These are phyloP conservation scores for Eurytoma adleriae DNA, from an alignment of 2,888 invertebrate genomes.

Conservation along the genomic window DNA sequence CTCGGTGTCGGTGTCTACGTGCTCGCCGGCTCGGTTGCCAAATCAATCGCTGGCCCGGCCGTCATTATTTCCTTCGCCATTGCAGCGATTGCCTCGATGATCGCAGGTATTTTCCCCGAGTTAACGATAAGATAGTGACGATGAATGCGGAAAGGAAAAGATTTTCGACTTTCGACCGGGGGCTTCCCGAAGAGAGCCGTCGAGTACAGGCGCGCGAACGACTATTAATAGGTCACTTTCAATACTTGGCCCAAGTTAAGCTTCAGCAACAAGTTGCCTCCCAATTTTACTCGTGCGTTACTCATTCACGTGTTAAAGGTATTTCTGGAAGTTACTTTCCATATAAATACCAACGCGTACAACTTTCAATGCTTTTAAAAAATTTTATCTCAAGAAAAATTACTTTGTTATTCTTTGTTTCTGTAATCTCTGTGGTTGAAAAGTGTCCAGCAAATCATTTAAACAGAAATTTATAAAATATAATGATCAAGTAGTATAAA, in stretches of 20 bases:
- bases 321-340: too few relatives aligned
- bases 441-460: too few relatives aligned
- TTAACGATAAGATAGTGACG: not conserved
- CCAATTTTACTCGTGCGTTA: not conserved
- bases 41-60: slow-evolving; percentile 89
- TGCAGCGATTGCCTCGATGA: slow-evolving; percentile 92
- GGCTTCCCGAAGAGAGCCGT: not conserved
- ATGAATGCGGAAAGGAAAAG: not conserved
- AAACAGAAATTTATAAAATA: too few relatives aligned
- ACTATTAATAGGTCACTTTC: slow-evolving; percentile 20
- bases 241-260: slow-evolving; percentile 19
- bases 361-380: too few relatives aligned
- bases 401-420: too few relatives aligned
- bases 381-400: too few relatives aligned
- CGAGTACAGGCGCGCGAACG: not conserved
- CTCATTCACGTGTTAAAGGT: too few relatives aligned
- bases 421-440: too few relatives aligned
- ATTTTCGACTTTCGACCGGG: not conserved
- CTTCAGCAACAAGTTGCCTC: slow-evolving; percentile 11
- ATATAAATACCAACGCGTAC: too few relatives aligned
- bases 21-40: slow-evolving; percentile 89
- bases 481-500: too few relatives aligned
- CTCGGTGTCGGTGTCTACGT: slow-evolving; percentile 95
- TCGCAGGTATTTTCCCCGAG: slow-evolving; percentile 83
- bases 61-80: slow-evolving; percentile 92